Base-by-base conservation (phyloP, 1,140 invertebrate species). In the Nebria ingens region DNA sequence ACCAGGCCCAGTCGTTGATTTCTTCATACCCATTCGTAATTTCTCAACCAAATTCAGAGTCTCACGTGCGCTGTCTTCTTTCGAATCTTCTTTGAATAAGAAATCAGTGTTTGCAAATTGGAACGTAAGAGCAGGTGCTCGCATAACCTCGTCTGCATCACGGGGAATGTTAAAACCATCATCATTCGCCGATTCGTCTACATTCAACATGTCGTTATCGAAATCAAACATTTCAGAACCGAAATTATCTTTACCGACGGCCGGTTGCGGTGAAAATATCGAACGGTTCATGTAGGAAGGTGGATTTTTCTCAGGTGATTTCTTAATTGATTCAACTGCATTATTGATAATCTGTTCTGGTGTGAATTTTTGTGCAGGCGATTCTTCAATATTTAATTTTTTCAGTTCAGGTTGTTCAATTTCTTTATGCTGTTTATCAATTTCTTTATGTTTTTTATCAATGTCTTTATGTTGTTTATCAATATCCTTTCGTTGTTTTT, bases 31-130 rank as follows among this genome's bases (percentile, higher is more conserved):
- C 74, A 87, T 78, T 53, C 86, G 71, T 13, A 90, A 69, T 67
- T 89, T 86, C 59, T 89, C 85, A 6, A 91, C 86, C 15, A 91
- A 69, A 72, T 88, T 83, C 21, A 86, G 68, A 0, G 87, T 89
- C 71, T 87, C 87, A 40, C 83, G 71, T 0, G 84, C 84, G 62
- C 76, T 83, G 56, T 85, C 82, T 58, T 85, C 87, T 67, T 87
- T 87, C n/a, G 83, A 81, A 64, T 88, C 86, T 62, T 87, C 85
- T 64, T 86, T 85, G 59, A 85, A 83, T 56, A 85, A 75, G 50
- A 84, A 74, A n/a, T 77, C 76, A 42, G 75, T 73, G 45, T 75
- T 75, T 58, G 71, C 71, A 20, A 84, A 82, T n/a, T 81, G 80
- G 58, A 85, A 84, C 1, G 80, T 73, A 17, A 86, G 73, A 1